Percentiles rank a stretch among this genome's conserved stretches.
phyloP scores from a whole-genome alignment of 2,888 invertebrate genomes.

The Hetaerina titia region DNA sequence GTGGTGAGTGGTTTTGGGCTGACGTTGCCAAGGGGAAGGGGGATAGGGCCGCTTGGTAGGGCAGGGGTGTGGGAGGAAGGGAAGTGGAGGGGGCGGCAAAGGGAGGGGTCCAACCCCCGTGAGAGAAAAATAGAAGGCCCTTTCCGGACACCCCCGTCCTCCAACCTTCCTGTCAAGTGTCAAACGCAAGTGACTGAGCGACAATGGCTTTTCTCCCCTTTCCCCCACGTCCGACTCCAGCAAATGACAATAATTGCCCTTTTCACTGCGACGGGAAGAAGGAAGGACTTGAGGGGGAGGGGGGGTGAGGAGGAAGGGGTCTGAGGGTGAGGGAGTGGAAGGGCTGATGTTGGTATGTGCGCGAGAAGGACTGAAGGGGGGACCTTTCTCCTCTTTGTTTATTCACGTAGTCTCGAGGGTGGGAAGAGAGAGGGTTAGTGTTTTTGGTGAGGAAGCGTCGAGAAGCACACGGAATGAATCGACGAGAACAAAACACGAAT shows the following conservation, averaged over 20 bases:
- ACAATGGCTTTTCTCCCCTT: background rate
- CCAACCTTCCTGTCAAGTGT: background rate
- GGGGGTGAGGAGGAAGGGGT: background rate
- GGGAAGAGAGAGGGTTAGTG: too few species aligned
- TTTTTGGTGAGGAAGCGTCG: too few species aligned
- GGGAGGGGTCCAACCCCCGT: background rate
- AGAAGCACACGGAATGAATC: too few species aligned
- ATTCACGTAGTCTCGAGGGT: too few species aligned
- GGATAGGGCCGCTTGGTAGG: background rate
- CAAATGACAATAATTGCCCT: conserved; percentile 57
- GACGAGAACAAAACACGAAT: too few species aligned
- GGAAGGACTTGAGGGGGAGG: too few species aligned
- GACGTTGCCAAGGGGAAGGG: background rate
- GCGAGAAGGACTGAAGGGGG: background rate
- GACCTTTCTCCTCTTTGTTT: too few species aligned
- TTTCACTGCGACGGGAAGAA: background rate
- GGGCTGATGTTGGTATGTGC: background rate
- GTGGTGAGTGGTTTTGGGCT: background rate
- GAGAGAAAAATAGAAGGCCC: background rate
- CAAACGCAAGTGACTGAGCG: background rate
- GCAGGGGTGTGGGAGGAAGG: too few species aligned
- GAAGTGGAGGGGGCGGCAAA: background rate
- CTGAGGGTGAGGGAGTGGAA: background rate
- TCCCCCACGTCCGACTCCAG: background rate
- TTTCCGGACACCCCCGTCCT: background rate